Conservation (phyloP, 2,113 vertebrate genomes). For the Tenrec ecaudatus region DNA sequence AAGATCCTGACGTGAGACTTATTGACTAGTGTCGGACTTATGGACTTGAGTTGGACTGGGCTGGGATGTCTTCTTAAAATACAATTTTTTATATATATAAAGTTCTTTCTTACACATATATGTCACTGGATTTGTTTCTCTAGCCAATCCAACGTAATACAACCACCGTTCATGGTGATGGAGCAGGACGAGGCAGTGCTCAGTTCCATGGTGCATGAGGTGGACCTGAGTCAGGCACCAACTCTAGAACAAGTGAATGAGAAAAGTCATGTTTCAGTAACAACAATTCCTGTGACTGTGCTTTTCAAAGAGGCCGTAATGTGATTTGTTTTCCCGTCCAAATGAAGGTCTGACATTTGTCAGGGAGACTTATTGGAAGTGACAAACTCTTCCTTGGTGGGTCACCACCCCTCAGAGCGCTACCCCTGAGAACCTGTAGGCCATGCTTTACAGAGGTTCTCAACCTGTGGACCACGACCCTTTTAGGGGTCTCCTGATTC, state of each 20-base stretch:
- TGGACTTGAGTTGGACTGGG: too few relatives aligned
- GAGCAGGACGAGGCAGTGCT: neutral
- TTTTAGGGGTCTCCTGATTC: too few relatives aligned
- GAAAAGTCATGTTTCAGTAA: neutral
- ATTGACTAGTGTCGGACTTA: too few relatives aligned
- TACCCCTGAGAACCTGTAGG: neutral
- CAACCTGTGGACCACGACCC: too few relatives aligned
- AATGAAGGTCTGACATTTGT: neutral
- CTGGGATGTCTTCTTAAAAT: too few relatives aligned
- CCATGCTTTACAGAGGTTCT: neutral
- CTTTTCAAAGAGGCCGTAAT: neutral
- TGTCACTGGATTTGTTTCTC: too few relatives aligned
- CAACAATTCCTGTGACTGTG: neutral
- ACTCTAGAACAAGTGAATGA: neutral
- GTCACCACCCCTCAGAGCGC: too few relatives aligned
- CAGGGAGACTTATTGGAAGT: neutral
- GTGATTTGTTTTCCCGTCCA: neutral
- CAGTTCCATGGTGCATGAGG: neutral
- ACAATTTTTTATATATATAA: too few relatives aligned
- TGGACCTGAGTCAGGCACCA: neutral
- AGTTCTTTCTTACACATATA: too few relatives aligned
- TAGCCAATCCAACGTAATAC: too few relatives aligned
- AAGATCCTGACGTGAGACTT: too few relatives aligned
- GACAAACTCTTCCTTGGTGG: neutral
- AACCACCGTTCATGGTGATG: neutral